Conservation (phyloP, 2,113 vertebrate species). For the Telmatochromis sp. region DNA sequence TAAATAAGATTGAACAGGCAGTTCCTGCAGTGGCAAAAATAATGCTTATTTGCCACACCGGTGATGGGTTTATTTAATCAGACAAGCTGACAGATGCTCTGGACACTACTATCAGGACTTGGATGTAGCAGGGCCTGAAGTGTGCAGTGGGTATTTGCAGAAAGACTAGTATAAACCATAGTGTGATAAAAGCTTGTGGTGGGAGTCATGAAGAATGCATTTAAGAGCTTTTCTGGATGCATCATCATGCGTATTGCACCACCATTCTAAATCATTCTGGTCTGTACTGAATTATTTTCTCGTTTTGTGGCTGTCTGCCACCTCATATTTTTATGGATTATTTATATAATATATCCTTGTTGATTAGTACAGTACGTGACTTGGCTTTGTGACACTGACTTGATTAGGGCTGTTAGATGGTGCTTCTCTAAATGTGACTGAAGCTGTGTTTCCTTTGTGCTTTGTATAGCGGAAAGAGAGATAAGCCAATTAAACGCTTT, state of each 20-base stretch:
- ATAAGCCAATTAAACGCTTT: slow-evolving; percentile 61
- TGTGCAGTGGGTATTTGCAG: neutral
- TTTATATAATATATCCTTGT: neutral
- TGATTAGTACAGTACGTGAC: neutral
- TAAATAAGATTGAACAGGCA: slow-evolving; percentile 52
- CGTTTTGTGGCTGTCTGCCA: neutral
- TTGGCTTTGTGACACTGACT: neutral
- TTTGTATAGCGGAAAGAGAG: slow-evolving; percentile 10
- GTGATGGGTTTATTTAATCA: slow-evolving; percentile 14
- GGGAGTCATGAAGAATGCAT: neutral
- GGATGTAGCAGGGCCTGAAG: neutral
- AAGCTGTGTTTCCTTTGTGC: slow-evolving; percentile 13
- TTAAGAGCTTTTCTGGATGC: neutral
- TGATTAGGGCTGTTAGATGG: neutral
- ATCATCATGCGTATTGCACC: neutral
- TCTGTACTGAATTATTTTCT: neutral
- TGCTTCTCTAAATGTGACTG: neutral
- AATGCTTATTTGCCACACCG: slow-evolving; percentile 20
- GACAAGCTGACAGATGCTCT: slow-evolving; percentile 3
- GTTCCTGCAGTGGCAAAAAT: slow-evolving; percentile 33
- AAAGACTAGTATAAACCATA: neutral
- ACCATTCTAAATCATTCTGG: neutral
- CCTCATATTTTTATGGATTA: neutral
- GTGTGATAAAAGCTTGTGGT: neutral
- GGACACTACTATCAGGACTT: slow-evolving; percentile 11